Evolutionary conservation across 2,888 invertebrate species (phyloP).

Genomic region (Cosmia pyralina): DNA sequence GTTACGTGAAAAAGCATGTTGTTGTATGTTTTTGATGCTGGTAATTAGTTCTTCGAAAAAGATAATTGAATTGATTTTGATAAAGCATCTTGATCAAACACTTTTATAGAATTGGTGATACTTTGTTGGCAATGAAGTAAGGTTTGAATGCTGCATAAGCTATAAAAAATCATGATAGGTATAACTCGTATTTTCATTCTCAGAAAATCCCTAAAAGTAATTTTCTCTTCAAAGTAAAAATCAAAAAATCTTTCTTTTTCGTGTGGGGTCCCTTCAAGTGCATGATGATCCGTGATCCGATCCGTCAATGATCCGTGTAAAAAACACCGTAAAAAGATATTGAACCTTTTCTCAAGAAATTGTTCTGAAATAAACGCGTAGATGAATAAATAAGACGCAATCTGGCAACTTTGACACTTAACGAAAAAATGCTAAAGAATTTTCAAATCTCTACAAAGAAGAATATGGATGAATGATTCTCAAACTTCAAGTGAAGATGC

Average conservation of each 20-base stretch:
- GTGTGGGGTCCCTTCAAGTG: conserved; percentile 11
- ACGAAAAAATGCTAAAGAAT: conserved; percentile 10
- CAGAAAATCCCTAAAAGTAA: background rate
- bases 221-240: background rate
- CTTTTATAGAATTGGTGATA: background rate
- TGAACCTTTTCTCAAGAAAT: conserved; percentile 13
- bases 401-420: conserved; percentile 20
- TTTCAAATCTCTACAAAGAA: conserved; percentile 9
- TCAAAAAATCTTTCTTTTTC: too few relatives aligned
- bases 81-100: conserved; percentile 3
- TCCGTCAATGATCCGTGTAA: conserved; percentile 3
- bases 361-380: conserved; percentile 12
- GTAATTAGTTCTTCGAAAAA: background rate
- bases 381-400: conserved; percentile 11
- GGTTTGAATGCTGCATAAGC: background rate
- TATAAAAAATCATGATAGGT: background rate
- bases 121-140: background rate
- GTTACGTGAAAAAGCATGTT: conserved; percentile 8
- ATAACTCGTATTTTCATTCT: background rate
- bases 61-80: conserved; percentile 22
- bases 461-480: conserved; percentile 28
- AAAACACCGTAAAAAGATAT: conserved; percentile 8
- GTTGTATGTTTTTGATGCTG: background rate
- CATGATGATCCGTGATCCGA: background rate
- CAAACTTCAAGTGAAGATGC: conserved; percentile 26